phyloP scores from a whole-genome alignment of 92 coral and sea anemone species.

The Porites lobata region DNA sequence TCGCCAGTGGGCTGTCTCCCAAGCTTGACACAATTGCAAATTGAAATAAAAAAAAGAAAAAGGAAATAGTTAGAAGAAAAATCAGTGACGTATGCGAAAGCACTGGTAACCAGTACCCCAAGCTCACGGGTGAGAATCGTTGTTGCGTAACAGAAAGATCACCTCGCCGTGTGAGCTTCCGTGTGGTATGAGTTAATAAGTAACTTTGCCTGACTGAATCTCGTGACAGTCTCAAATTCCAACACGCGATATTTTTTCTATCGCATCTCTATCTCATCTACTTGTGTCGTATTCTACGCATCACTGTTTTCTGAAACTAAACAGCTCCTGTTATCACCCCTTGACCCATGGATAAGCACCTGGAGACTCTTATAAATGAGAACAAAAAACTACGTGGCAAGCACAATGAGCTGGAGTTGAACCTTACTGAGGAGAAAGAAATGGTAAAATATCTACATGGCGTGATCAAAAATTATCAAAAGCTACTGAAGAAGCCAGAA shows the following conservation, averaged over 20 bases:
- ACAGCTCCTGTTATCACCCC: constrained; percentile 13
- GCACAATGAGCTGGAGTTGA: constrained; percentile 74
- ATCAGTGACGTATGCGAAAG: not conserved
- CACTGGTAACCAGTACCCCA: not conserved
- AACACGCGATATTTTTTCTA: constrained; percentile 10
- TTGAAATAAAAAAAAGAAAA: not conserved
- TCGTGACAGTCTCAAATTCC: constrained; percentile 26
- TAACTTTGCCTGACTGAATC: not conserved
- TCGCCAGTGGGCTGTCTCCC: no score
- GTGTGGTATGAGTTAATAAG: not conserved
- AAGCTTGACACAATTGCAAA: no score
- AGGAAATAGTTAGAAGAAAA: not conserved
- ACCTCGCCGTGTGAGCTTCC: not conserved
- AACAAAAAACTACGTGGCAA: constrained; percentile 77
- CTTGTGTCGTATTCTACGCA: not conserved
- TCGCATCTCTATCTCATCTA: not conserved
- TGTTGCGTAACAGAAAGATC: no score
- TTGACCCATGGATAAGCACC: constrained; percentile 67
- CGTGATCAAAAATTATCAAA: constrained; percentile 93
- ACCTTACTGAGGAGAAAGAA: constrained; percentile 84
- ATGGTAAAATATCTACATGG: constrained; percentile 91
- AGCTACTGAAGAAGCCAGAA: constrained; percentile 69
- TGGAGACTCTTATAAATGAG: constrained; percentile 70
- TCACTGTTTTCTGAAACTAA: constrained; percentile 5
- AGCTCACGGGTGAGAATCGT: not conserved